These are phyloP conservation scores for Tethya wilhelma DNA, from an alignment of 37 sponge, comb jelly and placozoan genomes.

Conservation along the genomic window DNA sequence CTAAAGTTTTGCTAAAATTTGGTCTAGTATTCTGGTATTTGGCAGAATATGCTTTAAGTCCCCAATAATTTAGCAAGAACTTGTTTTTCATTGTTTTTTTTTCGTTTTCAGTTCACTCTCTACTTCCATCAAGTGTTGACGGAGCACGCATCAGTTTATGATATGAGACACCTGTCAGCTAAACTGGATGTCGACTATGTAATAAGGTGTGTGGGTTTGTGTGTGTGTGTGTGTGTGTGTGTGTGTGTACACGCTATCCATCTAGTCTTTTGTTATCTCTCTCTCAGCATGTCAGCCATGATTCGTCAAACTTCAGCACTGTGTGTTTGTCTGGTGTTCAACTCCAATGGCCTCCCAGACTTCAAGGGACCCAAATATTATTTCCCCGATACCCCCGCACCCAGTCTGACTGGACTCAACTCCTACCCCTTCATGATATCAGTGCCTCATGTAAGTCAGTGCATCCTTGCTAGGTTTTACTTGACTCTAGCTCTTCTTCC, in stretches of 20 bases:
- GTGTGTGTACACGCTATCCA: neutral
- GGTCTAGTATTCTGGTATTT: too few species aligned
- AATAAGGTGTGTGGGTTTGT: neutral
- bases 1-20: too few species aligned
- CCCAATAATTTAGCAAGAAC: too few species aligned
- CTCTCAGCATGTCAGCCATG: constrained; percentile 15
- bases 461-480: too few species aligned
- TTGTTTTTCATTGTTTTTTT: too few species aligned
- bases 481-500: too few species aligned
- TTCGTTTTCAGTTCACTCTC: constrained; percentile 43
- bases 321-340: constrained; percentile 51
- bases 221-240: neutral
- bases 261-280: neutral
- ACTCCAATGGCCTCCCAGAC: constrained; percentile 56
- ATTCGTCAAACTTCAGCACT: constrained; percentile 21
- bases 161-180: constrained; percentile 54
- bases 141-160: constrained; percentile 50
- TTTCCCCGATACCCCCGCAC: constrained; percentile 43
- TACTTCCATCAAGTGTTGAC: constrained; percentile 53
- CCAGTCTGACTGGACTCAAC: constrained; percentile 53
- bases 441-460: constrained; percentile 63
- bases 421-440: constrained; percentile 66
- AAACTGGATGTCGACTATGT: constrained; percentile 57
- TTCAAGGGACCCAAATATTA: constrained; percentile 63
- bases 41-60: too few species aligned